Evolutionary conservation across 2,888 invertebrate species (phyloP).

Genomic region (Lutraria lutraria): DNA sequence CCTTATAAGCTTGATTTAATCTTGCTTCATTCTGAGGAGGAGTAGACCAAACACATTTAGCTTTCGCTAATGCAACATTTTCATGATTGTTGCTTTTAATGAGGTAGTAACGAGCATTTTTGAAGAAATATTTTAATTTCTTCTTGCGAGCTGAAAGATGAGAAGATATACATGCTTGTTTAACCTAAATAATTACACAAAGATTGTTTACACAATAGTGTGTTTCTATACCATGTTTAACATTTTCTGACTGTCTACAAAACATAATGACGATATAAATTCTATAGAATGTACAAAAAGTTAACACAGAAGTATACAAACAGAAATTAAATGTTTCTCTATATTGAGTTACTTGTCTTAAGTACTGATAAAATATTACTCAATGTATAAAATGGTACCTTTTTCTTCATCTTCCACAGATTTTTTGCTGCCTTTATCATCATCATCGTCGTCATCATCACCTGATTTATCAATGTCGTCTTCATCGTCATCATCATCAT

Average conservation of each 20-base stretch:
- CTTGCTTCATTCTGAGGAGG: constrained; percentile 98
- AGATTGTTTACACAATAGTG: too few relatives aligned
- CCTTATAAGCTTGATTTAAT: constrained; percentile 96
- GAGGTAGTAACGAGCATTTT: constrained; percentile 97
- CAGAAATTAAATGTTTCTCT: too few relatives aligned
- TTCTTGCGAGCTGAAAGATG: constrained; percentile 61
- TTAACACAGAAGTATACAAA: too few relatives aligned
- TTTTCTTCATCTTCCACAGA: constrained; percentile 64
- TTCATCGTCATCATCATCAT: constrained; percentile 73
- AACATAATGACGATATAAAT: background rate
- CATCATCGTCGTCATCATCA: constrained; percentile 67
- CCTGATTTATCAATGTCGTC: constrained; percentile 61
- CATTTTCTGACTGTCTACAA: background rate
- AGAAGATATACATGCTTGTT: background rate
- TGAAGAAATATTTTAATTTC: constrained; percentile 94
- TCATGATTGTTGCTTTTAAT: constrained; percentile 99
- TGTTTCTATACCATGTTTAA: too few relatives aligned
- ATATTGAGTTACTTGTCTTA: too few relatives aligned
- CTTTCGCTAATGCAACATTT: constrained; percentile 97
- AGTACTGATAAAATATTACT: background rate
- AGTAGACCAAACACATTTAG: constrained; percentile 97
- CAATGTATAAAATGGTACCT: constrained; percentile 51
- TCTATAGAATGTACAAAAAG: too few relatives aligned
- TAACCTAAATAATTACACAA: too few relatives aligned
- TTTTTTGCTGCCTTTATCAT: constrained; percentile 64